Evolutionary conservation across 1,140 invertebrate species (phyloP).

Genomic region (Phthorimaea operculella): DNA sequence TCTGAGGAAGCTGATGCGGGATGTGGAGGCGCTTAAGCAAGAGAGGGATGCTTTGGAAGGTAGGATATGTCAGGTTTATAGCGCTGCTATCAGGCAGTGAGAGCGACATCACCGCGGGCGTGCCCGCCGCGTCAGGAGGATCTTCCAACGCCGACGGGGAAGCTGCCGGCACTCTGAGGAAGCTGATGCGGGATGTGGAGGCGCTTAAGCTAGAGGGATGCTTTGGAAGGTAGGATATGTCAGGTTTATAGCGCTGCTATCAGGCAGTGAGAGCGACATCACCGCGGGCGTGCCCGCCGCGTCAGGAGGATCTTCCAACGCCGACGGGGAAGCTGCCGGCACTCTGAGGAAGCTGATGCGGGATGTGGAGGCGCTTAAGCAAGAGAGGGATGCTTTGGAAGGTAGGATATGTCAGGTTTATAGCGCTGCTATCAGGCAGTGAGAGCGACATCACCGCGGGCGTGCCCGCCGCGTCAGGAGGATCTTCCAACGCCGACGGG

Average conservation of each 20-base stretch:
- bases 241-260: constrained; percentile 89
- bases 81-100: constrained; percentile 83
- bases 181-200: constrained; percentile 77
- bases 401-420: too few species aligned
- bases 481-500: constrained; percentile 69
- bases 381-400: too few species aligned
- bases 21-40: neutral
- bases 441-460: constrained; percentile 72
- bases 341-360: constrained; percentile 85
- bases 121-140: constrained; percentile 71
- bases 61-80: constrained; percentile 73
- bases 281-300: constrained; percentile 73
- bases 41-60: too few species aligned
- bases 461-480: constrained; percentile 72
- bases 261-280: constrained; percentile 76
- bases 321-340: constrained; percentile 59
- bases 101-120: constrained; percentile 70
- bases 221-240: too few species aligned
- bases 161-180: constrained; percentile 70
- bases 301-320: constrained; percentile 69
- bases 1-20: constrained; percentile 84
- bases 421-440: constrained; percentile 69
- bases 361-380: constrained; percentile 17
- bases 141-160: constrained; percentile 71
- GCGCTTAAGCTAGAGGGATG: neutral